phyloP scores from a whole-genome alignment of 2,797 vertebrate genomes.

The Echeneis naucrates region DNA sequence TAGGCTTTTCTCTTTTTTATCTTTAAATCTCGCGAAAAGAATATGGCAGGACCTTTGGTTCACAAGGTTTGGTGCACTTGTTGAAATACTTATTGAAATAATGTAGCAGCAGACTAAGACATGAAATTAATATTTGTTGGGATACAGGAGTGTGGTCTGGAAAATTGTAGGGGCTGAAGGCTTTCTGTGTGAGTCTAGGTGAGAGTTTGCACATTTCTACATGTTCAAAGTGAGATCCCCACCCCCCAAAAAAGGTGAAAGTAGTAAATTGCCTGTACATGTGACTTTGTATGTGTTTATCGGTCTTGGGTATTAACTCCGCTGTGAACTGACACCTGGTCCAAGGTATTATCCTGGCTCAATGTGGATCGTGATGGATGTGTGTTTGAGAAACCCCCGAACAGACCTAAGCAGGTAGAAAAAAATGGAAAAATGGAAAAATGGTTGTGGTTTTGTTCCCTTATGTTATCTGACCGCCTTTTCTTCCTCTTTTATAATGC shows the following conservation, averaged over 20 bases:
- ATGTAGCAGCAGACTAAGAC: slow-evolving; percentile 6
- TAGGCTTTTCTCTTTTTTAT: slow-evolving; percentile 18
- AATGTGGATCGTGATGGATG: not conserved
- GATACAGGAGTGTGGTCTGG: not conserved
- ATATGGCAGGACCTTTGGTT: slow-evolving; percentile 26
- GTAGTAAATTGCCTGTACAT: not conserved
- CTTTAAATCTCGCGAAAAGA: not conserved
- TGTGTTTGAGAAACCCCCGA: not conserved
- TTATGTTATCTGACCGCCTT: not conserved
- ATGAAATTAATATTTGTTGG: not conserved
- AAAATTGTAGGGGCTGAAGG: not conserved
- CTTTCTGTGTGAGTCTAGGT: slow-evolving; percentile 3
- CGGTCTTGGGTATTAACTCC: slow-evolving; percentile 3
- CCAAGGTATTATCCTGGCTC: not conserved
- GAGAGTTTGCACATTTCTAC: not conserved
- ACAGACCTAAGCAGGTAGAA: not conserved
- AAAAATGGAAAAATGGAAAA: not conserved
- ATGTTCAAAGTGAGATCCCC: slow-evolving; percentile 7
- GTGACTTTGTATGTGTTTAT: slow-evolving; percentile 12
- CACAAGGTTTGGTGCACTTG: no score
- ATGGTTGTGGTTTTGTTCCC: not conserved
- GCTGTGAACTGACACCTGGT: not conserved
- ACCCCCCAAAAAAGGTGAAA: slow-evolving; percentile 8
- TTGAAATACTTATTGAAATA: slow-evolving; percentile 10
- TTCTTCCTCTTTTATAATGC: not conserved